Evolutionary conservation across 2,888 invertebrate species (phyloP).

Genomic region (Hypena proboscidalis): DNA sequence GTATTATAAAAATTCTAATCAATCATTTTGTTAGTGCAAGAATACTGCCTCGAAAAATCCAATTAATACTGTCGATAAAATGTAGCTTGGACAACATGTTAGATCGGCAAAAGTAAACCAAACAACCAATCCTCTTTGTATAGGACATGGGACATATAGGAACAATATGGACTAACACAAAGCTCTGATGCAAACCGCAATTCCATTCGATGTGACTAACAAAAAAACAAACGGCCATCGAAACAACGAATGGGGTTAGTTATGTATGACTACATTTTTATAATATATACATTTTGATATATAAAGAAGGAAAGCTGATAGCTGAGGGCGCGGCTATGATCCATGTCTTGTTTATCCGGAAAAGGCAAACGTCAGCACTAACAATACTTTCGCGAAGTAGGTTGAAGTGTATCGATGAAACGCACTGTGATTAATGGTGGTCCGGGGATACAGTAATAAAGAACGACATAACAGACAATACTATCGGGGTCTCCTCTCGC

Average conservation of each 20-base stretch:
- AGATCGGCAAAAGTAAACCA: slow-evolving; percentile 25
- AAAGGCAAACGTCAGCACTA: slow-evolving; percentile 51
- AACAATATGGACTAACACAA: slow-evolving; percentile 29
- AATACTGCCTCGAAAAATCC: neutral
- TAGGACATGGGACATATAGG: too few relatives aligned
- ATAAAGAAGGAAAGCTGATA: slow-evolving; percentile 30
- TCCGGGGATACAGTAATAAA: slow-evolving; percentile 69
- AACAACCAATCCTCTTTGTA: slow-evolving; percentile 27
- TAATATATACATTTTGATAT: slow-evolving; percentile 19
- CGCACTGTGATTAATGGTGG: slow-evolving; percentile 66
- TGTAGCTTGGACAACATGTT: neutral
- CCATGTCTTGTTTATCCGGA: slow-evolving; percentile 56
- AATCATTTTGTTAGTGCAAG: too few relatives aligned
- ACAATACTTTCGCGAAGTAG: slow-evolving; percentile 55
- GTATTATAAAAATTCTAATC: too few relatives aligned
- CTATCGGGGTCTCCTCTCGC: slow-evolving; percentile 48
- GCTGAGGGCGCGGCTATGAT: slow-evolving; percentile 47
- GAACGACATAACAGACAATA: slow-evolving; percentile 56
- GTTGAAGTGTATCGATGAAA: slow-evolving; percentile 59
- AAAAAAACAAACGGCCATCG: slow-evolving; percentile 36
- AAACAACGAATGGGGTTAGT: slow-evolving; percentile 31
- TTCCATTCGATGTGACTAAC: slow-evolving; percentile 34
- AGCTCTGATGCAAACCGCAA: slow-evolving; percentile 29
- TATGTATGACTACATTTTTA: too few relatives aligned
- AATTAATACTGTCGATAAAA: neutral